Base-by-base conservation (phyloP, 2,888 invertebrate species). In the Toxonevra muliebris region DNA sequence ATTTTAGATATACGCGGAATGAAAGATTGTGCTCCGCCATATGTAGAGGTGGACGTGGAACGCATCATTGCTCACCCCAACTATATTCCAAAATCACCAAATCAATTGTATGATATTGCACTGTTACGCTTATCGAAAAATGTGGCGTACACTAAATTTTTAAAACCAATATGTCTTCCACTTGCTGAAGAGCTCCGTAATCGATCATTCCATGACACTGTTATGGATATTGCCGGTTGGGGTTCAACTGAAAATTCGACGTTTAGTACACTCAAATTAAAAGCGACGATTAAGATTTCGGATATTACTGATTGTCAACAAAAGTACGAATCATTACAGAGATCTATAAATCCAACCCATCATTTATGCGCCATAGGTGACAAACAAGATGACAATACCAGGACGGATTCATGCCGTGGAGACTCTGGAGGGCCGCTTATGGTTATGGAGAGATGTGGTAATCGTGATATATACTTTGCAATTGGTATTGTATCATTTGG, bases 51-150 rank as follows among this genome's bases (percentile, higher is more conserved):
- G 2, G 85, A 86, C 0, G 84, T 93, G 4, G 91, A 90, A 70
- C 85, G 89, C 73, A 79, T 84, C 45, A 90, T 91, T 41, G 80
- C 88, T 0, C 92, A 93, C 77, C 89, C 90, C 69, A 76, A 82
- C 0, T 93, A 92, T 79, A 76, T 83, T 30, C 87, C 90, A 0
- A 75, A 77, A 0, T 88, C 89, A 62, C 77, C 76, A 0, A 87
- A 90, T 75, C 91, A 92, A 74, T 86, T 86, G 48, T 85, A 91
- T 76, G 93, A 93, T 77, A 92, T 93, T 57, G 93, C 91, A 0
- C 82, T 93, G 13, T 73, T 93, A 30, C 87, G 93, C 54, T 85
- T 93, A 1, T 75, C 85, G 0, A 76, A 80, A 1, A 81, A 87
- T n/a, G 90, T 90, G 0, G 66, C 76, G 4, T 89, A 86, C 75